Evolutionary conservation across 2,113 vertebrate species (phyloP), one percentile per base, ranked within the genome.

Genomic region (Malurus alboscapulatus): DNA sequence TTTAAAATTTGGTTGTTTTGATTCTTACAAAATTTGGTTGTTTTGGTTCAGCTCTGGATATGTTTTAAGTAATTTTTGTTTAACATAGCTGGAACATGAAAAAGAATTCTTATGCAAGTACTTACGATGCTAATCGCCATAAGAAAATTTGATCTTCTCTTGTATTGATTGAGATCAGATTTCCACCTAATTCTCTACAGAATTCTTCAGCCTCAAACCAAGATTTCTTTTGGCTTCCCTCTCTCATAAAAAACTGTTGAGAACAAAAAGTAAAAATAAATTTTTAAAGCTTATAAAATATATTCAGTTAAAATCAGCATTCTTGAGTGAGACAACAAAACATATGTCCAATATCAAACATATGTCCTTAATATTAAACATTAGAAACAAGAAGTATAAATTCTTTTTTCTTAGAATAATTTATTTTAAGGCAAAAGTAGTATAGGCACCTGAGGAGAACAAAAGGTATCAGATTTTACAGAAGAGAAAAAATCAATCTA

Each of bases 151-250:
- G 93, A 13, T 99, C 98, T 2, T 85, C 26, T 40, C 58, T 42
- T 69, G 87, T 97, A 71, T 98, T 98, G 78, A 99, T 97, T 76
- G 98, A 99, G 21, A 97, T 82, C 57, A 99, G 96, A 78, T 99
- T 97, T 44, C 98, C 98, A 32, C 98, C 98, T 59, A 99, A 96
- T 80, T 96, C 97, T 96, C 57, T 96, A 91, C 99, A 99, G 92
- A 98, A 99, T 66, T 98, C 97, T 55, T 79, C 97, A 9, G 99
- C 98, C 75, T 99, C 98, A 71, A 97, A 94, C 99, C 99, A 99
- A 21, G 97, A 98, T 94, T 98, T 99, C 94, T 97, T 98, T 7
- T 95, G 30, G 5, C 94, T 82, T 83, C 96, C 92, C n/a, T 95
- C 91, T 89, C 94, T 92, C 34, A 63, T 62, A 92, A 95, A 98